Evolutionary conservation across 2,888 invertebrate species (phyloP), one percentile per base, ranked within the genome.

Genomic region (Agriopis aurantiaria): DNA sequence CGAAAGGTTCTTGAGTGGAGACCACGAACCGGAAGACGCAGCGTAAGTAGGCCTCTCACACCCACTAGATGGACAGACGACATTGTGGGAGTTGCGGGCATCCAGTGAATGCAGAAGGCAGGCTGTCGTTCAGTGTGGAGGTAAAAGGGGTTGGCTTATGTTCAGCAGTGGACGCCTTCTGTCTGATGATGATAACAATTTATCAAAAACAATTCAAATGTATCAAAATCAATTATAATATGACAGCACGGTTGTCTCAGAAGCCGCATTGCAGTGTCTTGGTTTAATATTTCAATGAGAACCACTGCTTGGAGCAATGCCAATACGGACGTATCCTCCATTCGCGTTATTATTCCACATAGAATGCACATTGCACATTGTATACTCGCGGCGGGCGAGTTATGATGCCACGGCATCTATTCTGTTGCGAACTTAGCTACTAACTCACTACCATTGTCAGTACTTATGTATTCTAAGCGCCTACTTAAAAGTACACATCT

Each of bases 231-330:
- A 74, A 77, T 76, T 78, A 86, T 23, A 62, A 85, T 86, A 82
- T 87, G 86, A 86, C 86, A 85, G 78, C 83, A 85, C 73, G 77
- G 82, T 85, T 79, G 79, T 88, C 88, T 89, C 80, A 89, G 89
- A 86, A 84, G 83, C 91, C 86, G 90, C 89, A 90, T 73, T 89
- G 89, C 89, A 88, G 87, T 88, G 90, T 91, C 92, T 93, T 92
- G 91, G 92, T 88, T 91, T 91, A 91, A 93, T 93, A 93, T 92
- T 94, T 93, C 94, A 93, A 93, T 94, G 89, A 90, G 86, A 85
- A 92, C 89, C 86, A 88, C 85, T 84, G 81, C 82, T 92, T 93
- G 93, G 93, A 91, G 77, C 85, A 59, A 52, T 76, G 93, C 93
- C 93, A 94, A 90, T 88, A 74, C 58, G 79, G 71, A 71, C 57